Evolutionary conservation across 1,140 invertebrate species (phyloP), one percentile per base, ranked within the genome.

Genomic region (Stratiolaelaps scimitus): DNA sequence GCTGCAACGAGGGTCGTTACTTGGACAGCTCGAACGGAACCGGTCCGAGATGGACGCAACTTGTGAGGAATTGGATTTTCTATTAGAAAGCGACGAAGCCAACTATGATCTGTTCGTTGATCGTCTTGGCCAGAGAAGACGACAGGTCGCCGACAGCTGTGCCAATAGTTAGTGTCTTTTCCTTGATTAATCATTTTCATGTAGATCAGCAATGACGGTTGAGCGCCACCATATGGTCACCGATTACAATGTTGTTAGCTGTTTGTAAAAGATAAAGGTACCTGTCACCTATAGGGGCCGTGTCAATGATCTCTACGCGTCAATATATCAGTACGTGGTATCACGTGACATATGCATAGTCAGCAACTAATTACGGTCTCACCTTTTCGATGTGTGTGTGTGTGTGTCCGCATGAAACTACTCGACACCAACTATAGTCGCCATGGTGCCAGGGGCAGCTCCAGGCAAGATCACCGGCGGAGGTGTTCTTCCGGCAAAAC

Each of bases 1-100:
- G 30, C 64, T 69, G 66, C 20, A 64, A 79, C 81, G 84, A 70
- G 87, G 89, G 71, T 89, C 89, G 13, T 75, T 97, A 23, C 72
- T 93, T 45, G 83, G 85, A 69, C 92, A 95, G 75, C 74, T 98
- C 28, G 86, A 92, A 73, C 84, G 86, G 15, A 98, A 97, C 76
- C 80, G 83, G 69, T 79, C 82, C 44, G 93, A 97, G 76, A 89
- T 86, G 19, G 77, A 82, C 56, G 81, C 88, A 10, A 90, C 87
- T 20, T 79, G 85, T 64, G 81, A 88, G 70, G 92, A 97, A 75
- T 76, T 97, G 40, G 85, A 92, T 74, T 73, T 85, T 65, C 84
- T 84, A 70, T 80, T 84, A 74, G 87, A 89, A 71, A 89, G 88
- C 13, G 88, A 91, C 70, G 91, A 93, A 71, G 85, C 89, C 15